A percentile compares a stretch with the other conserved stretches of the same genome.
phyloP scores from a whole-genome alignment of 2,797 vertebrate species.

The Tympanoctomys barrerae region DNA sequence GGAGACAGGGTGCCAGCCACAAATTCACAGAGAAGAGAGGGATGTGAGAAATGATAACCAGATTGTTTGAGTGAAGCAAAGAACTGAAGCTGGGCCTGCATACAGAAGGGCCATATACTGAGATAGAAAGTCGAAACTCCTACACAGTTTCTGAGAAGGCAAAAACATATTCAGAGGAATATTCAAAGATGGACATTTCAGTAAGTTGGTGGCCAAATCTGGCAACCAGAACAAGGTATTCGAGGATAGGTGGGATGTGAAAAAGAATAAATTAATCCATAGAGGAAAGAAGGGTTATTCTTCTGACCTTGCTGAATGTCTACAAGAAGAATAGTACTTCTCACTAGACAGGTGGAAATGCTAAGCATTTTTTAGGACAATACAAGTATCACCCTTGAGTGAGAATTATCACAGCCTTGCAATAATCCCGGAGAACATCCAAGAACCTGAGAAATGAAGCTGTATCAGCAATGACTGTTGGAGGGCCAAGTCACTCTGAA shows the following conservation, averaged over 20 bases:
- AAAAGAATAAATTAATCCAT: not conserved
- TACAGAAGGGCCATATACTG: not conserved
- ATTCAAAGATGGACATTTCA: not conserved
- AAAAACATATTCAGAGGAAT: not conserved
- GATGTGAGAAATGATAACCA: not conserved
- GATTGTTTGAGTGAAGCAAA: not conserved
- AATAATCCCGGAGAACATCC: not conserved
- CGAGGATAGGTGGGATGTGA: not conserved
- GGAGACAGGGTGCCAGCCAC: not conserved
- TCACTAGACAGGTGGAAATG: not conserved
- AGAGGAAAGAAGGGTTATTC: not conserved
- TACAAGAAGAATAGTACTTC: not conserved
- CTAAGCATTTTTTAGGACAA: not conserved
- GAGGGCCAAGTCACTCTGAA: not conserved
- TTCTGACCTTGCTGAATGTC: not conserved
- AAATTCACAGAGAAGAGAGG: not conserved
- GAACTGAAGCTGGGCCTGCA: not conserved
- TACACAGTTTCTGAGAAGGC: conserved; percentile 29
- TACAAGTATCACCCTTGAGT: not conserved
- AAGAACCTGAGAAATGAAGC: not conserved
- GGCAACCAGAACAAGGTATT: not conserved
- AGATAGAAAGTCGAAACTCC: not conserved
- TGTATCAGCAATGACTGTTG: not conserved
- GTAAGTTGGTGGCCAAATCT: not conserved
- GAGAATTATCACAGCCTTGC: not conserved